Conservation (phyloP, 2,888 invertebrate genomes). For the Rhopalosiphum nymphaeae region DNA sequence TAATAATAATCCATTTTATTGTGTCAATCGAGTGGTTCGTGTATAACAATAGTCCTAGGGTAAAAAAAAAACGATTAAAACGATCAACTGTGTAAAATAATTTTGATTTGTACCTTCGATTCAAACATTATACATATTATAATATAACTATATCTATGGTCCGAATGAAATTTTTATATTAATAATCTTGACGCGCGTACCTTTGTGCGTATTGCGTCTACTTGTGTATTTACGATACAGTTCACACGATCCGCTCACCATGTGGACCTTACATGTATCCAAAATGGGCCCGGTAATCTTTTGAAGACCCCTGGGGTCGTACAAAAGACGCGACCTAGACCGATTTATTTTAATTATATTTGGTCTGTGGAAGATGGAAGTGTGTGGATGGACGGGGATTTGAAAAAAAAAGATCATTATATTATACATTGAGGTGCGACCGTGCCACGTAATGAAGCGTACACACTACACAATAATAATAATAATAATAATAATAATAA, state of each 20-base stretch:
- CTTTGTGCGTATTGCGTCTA: background rate
- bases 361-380: background rate
- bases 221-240: background rate
- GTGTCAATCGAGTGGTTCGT: background rate
- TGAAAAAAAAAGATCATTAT: slow-evolving; percentile 7
- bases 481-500: slow-evolving; percentile 15
- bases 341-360: slow-evolving; percentile 61
- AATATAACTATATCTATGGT: background rate
- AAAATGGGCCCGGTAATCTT: slow-evolving; percentile 25
- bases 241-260: background rate
- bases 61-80: slow-evolving; percentile 6
- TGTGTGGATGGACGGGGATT: background rate
- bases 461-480: slow-evolving; percentile 1
- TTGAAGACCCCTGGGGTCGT: slow-evolving; percentile 54
- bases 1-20: background rate
- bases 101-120: background rate
- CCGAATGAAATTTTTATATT: background rate
- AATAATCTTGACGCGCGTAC: background rate
- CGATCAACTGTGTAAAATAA: slow-evolving; percentile 8
- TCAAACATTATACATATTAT: too few relatives aligned
- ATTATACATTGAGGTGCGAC: slow-evolving; percentile 30
- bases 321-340: slow-evolving; percentile 55
- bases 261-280: background rate
- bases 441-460: slow-evolving; percentile 44
- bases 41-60: slow-evolving; percentile 16